Base-by-base conservation (phyloP, 2,797 vertebrate genomes). In the Myotis findleyi region DNA sequence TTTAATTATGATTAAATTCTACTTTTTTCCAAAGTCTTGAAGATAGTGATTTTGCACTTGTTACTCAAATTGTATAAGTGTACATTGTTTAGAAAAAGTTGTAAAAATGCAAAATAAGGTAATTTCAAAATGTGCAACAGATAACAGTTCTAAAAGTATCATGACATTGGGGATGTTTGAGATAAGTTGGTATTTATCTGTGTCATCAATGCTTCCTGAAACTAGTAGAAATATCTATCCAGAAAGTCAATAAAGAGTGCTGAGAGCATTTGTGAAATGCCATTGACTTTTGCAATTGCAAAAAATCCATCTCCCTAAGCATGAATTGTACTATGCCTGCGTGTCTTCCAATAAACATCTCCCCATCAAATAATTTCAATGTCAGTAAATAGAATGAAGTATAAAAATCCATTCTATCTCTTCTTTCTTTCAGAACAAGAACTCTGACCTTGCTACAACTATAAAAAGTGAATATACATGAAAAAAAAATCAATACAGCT, bases 201-300 rank as follows among this genome's bases (percentile, higher is more conserved):
- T 85, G 47, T 82, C 83, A 95, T 95, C 93, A 71, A 41, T 91
- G 71, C 75, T 96, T 95, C 23, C 10, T 83, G 86, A 95, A 94
- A 87, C 38, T 96, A 95, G 88, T 47, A 91, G 85, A 92, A 96
- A 96, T 93, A 89, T 87, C 87, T 96, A 87, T 89, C 41, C 75
- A 49, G 59, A 84, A 97, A 95, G 95, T 97, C 96, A 97, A 95
- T 97, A 96, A 91, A 88, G 69, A 96, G 38, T 87, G 84, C 88
- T 62, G 76, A 95, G 83, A 97, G 83, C 53, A 89, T 91, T 97
- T 96, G 92, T 96, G 86, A 96, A 95, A 93, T 85, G 80, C 93
- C 93, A 95, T 94, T 95, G 96, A 97, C 96, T 97, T 97, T 93
- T 94, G 87, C 72, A 95, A 82, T 91, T 91, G 95, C 57, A 79